A percentile compares a stretch with the other conserved stretches of the same genome.
Conservation (phyloP, 2,113 vertebrate species). For the Misgurnus mizolepis region DNA sequence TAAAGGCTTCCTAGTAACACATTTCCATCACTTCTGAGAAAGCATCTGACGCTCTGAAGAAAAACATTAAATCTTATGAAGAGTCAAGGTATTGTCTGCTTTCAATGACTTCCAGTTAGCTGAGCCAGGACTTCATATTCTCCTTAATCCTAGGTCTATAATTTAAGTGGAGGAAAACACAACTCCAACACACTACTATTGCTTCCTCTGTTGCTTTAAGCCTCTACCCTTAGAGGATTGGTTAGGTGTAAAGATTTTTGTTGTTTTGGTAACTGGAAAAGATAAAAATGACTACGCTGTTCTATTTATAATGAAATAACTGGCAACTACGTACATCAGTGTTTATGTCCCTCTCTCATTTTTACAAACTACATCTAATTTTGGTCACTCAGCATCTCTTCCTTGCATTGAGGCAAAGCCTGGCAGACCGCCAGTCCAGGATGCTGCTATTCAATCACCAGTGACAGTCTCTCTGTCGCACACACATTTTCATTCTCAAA, state of each 20-base stretch:
- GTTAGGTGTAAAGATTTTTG: not conserved
- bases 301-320: not conserved
- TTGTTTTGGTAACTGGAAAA: not conserved
- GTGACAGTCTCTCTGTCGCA: conserved; percentile 43
- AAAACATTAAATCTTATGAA: conserved; percentile 43
- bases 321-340: not conserved
- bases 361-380: conserved; percentile 55
- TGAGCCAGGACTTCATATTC: conserved; percentile 43
- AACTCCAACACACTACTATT: conserved; percentile 36
- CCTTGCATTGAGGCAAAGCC: conserved; percentile 61
- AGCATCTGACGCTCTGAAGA: not conserved
- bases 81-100: conserved; percentile 48
- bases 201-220: conserved; percentile 31
- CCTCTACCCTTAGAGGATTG: not conserved
- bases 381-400: conserved; percentile 51
- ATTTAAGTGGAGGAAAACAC: conserved; percentile 55
- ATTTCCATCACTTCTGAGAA: conserved; percentile 8
- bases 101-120: conserved; percentile 59
- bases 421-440: conserved; percentile 49
- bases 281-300: not conserved
- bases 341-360: conserved; percentile 51
- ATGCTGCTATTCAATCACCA: conserved; percentile 60
- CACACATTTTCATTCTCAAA: conserved; percentile 6
- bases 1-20: not conserved
- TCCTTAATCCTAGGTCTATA: conserved; percentile 41